phyloP scores from a whole-genome alignment of 2,888 invertebrate species.

The Epinotia nisella region DNA sequence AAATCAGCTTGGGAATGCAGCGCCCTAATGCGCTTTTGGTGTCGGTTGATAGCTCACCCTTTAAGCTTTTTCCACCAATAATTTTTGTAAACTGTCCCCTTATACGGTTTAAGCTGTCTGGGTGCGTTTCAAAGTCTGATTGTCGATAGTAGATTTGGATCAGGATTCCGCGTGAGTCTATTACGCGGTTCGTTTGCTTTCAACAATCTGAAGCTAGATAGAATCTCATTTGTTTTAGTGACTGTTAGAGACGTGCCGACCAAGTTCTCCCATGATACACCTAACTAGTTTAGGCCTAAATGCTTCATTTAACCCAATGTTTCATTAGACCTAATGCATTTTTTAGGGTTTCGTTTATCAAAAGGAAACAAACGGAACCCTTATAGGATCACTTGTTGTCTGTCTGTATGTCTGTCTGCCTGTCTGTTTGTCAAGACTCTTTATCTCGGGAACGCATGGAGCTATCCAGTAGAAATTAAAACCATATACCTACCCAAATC shows the following conservation, averaged over 20 bases:
- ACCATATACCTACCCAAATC: too few species aligned
- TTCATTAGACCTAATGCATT: too few species aligned
- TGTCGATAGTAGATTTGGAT: constrained; percentile 19
- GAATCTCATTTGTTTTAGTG: background rate
- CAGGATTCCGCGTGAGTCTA: background rate
- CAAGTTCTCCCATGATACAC: too few species aligned
- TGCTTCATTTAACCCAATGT: too few species aligned
- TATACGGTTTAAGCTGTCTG: constrained; percentile 28
- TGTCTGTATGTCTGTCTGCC: too few species aligned
- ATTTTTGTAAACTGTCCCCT: constrained; percentile 45
- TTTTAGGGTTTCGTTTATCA: too few species aligned
- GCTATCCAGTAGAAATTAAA: too few species aligned
- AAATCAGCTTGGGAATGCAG: constrained; percentile 78
- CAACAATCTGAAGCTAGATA: background rate
- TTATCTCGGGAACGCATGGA: too few species aligned
- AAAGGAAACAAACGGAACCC: too few species aligned
- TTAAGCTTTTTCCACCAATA: constrained; percentile 55
- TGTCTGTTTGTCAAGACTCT: too few species aligned
- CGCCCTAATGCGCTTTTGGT: constrained; percentile 83
- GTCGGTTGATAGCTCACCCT: constrained; percentile 76
- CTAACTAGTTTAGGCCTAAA: too few species aligned
- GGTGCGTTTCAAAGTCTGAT: constrained; percentile 19
- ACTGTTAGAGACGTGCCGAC: background rate
- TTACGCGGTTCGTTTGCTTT: constrained; percentile 12
- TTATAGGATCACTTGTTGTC: too few species aligned